Evolutionary conservation across 2,888 invertebrate genomes (phyloP).

Genomic region (Cataglyphis altisquamis): DNA sequence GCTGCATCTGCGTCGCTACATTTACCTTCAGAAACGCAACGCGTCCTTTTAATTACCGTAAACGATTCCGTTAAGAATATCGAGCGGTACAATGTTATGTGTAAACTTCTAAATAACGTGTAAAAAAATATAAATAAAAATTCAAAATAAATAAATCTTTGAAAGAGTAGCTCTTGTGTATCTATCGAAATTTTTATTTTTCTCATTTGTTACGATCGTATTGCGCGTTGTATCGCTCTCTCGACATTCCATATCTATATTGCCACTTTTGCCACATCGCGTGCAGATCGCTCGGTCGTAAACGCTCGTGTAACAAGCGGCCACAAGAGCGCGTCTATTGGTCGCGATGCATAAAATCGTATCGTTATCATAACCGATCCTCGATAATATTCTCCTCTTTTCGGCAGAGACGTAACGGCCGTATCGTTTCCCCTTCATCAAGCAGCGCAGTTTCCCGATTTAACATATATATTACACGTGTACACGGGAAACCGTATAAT

Average conservation of each 20-base stretch:
- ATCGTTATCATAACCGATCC: slow-evolving; percentile 55
- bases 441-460: slow-evolving; percentile 34
- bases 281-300: slow-evolving; percentile 27
- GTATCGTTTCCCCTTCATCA: slow-evolving; percentile 45
- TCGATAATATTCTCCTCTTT: slow-evolving; percentile 40
- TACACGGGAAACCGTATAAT: not conserved
- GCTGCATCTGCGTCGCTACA: not conserved
- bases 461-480: slow-evolving; percentile 18
- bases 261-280: not conserved
- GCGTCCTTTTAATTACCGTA: not conserved
- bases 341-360: slow-evolving; percentile 12
- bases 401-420: slow-evolving; percentile 35
- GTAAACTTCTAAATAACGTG: not conserved
- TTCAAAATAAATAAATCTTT: not conserved
- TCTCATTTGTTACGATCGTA: not conserved
- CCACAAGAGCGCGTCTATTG: slow-evolving; percentile 10
- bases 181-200: not conserved
- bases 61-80: not conserved
- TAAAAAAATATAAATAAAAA: not conserved
- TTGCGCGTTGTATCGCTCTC: not conserved
- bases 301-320: slow-evolving; percentile 38
- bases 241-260: slow-evolving; percentile 6
- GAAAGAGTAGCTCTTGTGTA: not conserved
- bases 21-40: not conserved
- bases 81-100: not conserved